phyloP scores from a whole-genome alignment of 1,140 invertebrate species.

The Lepidurus arcticus region DNA sequence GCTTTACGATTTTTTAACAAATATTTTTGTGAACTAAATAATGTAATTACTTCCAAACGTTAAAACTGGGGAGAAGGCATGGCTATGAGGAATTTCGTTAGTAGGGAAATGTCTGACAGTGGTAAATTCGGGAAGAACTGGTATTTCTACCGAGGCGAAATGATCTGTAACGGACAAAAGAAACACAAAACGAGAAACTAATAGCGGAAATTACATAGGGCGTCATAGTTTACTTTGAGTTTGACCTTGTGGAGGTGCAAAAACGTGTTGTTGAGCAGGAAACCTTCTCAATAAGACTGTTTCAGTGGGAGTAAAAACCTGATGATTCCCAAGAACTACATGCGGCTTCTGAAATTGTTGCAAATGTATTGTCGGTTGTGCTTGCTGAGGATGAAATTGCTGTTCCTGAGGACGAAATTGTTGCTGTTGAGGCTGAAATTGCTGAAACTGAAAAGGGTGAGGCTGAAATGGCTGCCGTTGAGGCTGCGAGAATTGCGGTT shows the following conservation, averaged over 20 bases:
- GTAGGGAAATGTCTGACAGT: neutral
- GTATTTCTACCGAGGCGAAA: neutral
- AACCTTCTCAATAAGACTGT: neutral
- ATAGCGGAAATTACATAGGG: neutral
- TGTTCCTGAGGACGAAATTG: neutral
- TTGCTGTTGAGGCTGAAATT: neutral
- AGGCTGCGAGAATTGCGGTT: neutral
- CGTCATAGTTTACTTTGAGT: neutral
- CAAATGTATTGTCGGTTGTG: neutral
- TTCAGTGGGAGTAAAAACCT: neutral
- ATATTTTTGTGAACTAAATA: too few species aligned
- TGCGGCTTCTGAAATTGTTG: slow-evolving; percentile 18
- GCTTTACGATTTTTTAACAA: too few species aligned
- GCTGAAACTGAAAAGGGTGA: neutral
- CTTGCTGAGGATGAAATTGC: neutral
- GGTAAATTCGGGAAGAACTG: neutral
- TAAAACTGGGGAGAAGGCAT: neutral
- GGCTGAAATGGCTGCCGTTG: neutral
- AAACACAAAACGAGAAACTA: neutral
- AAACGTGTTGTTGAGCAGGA: neutral
- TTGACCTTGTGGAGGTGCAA: neutral
- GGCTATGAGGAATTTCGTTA: neutral
- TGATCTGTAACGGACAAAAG: neutral
- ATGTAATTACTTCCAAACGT: too few species aligned
- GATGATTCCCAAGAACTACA: slow-evolving; percentile 5